Percentiles rank a stretch among this genome's conserved stretches.
phyloP scores from a whole-genome alignment of 2,113 vertebrate species.

The Brachypodius melanocephalos region DNA sequence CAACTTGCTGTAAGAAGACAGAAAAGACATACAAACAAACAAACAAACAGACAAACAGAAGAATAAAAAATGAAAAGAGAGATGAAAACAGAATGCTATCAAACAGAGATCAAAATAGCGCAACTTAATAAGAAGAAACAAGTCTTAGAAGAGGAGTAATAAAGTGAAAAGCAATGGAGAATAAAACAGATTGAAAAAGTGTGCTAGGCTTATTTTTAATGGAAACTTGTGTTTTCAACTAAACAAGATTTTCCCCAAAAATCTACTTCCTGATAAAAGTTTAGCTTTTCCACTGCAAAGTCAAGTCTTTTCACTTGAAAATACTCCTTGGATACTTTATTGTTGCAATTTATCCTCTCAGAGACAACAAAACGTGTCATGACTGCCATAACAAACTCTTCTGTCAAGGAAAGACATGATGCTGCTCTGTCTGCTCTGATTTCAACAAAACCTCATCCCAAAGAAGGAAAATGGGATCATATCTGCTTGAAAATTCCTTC shows the following conservation, averaged over 20 bases:
- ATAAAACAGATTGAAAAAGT: background rate
- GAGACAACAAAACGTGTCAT: background rate
- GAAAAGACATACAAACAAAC: background rate
- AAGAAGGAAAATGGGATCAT: background rate
- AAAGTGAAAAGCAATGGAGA: background rate
- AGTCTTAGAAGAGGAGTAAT: background rate
- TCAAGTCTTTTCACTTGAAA: background rate
- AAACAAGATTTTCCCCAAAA: background rate
- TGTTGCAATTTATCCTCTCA: background rate
- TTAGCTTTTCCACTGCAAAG: background rate
- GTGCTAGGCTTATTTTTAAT: background rate
- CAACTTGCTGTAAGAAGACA: background rate
- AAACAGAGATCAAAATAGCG: background rate
- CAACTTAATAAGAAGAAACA: background rate
- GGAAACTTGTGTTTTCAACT: background rate
- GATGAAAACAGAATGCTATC: background rate
- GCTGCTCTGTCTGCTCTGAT: background rate
- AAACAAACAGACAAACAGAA: too few species aligned
- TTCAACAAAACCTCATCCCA: background rate
- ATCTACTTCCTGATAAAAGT: background rate
- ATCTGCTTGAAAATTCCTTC: background rate
- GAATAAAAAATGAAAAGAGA: background rate
- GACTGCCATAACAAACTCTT: background rate
- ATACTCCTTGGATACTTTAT: background rate
- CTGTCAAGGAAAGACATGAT: background rate